Conservation (phyloP, 2,888 invertebrate genomes). For the Exephanes ischioxanthus region DNA sequence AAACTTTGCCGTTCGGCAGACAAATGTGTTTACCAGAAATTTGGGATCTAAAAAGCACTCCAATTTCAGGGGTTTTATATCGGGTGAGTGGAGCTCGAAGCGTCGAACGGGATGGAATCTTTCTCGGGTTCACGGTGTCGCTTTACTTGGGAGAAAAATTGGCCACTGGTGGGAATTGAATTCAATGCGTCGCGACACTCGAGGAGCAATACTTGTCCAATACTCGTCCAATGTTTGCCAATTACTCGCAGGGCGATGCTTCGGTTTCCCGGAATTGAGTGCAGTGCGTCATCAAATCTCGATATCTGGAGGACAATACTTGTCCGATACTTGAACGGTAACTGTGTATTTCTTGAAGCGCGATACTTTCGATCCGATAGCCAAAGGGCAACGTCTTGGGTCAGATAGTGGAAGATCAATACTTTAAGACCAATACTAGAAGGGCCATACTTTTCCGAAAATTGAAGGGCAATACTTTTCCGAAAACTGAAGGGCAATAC, state of each 20-base stretch:
- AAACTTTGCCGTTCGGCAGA: not conserved
- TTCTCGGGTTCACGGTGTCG: too few relatives aligned
- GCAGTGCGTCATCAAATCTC: too few relatives aligned
- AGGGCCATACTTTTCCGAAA: too few relatives aligned
- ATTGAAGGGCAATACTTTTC: not conserved
- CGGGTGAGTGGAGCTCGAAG: not conserved
- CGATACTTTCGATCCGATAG: not conserved
- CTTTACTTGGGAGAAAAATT: not conserved
- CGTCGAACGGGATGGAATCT: not conserved
- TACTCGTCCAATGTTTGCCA: not conserved
- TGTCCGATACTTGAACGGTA: not conserved
- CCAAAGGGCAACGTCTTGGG: not conserved
- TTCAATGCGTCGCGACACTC: not conserved
- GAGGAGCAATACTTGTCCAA: not conserved
- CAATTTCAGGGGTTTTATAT: slow-evolving; percentile 2
- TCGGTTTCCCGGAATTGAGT: too few relatives aligned
- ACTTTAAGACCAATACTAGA: not conserved
- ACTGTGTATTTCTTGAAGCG: not conserved
- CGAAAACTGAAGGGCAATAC: not conserved
- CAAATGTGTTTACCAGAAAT: slow-evolving; percentile 18
- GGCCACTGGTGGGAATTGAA: not conserved
- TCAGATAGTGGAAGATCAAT: not conserved
- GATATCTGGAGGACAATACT: not conserved
- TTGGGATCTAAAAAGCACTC: slow-evolving; percentile 5
- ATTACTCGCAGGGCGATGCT: too few relatives aligned